Base-by-base conservation (phyloP, 2,113 vertebrate genomes). In the Barbus barbus region DNA sequence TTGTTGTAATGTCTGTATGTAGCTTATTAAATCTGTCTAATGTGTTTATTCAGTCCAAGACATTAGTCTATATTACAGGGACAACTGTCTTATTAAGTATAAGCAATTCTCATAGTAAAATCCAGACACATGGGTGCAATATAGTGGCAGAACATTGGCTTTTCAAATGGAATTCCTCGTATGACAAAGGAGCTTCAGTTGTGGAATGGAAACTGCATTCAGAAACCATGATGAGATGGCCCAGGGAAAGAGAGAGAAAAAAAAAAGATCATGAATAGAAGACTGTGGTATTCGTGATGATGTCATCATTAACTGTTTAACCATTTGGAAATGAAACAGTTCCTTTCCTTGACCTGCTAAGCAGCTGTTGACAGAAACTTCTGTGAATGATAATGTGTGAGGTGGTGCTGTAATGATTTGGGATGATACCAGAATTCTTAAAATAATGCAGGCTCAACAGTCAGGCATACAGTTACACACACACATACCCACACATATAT, bases 281-380 rank as follows among this genome's bases (percentile, higher is more conserved):
- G 58, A 13, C 63, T 83, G 81, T 77, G 84, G 36, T 79, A 71
- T 74, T 53, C 14, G 28, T 38, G 14, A 65, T 88, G 87, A 90
- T 85, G 87, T 88, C 86, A 90, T 78, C 22, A 56, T 73, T 85
- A 76, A 83, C 83, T 72, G 81, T 85, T 85, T 83, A 88, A 88
- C 76, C 72, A 65, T 63, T 33, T 81, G 72, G 65, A 83, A 88
- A 84, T 82, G 48, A 76, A 33, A 44, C 73, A 26, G 61, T 51
- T 75, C 22, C 26, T 69, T 77, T 26, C 56, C 31, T 71, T 81
- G 83, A 81, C 73, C 44, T 71, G 44, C 46, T 28, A 67, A 41
- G 44, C 73, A 53, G 81, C 69, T 78, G 48, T n/a, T 48, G 71
- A n/a, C 38, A 78, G 44, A 61, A 65, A 18, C 26, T 9, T 81